A percentile compares a stretch with the other conserved stretches of the same genome.
Evolutionary conservation across 2,113 vertebrate species (phyloP).

Genomic region (Odocoileus virginianus): DNA sequence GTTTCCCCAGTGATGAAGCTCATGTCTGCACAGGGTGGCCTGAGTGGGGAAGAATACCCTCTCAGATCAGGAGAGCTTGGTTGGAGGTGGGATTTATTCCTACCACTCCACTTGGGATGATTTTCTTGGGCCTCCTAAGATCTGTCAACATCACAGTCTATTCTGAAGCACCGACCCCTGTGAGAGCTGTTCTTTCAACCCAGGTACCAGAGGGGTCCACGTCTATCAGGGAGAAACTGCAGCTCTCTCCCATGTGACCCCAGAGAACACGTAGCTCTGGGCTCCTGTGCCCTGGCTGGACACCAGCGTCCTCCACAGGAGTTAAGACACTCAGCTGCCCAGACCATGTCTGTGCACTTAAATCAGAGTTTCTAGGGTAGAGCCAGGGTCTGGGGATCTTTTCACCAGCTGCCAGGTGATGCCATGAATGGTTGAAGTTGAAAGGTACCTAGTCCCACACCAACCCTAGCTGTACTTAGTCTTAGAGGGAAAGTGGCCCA

Average conservation of each 20-base stretch:
- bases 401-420: background rate
- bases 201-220: background rate
- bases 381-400: background rate
- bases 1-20: background rate
- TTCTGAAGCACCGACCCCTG: background rate
- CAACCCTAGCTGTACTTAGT: background rate
- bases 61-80: background rate
- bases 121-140: background rate
- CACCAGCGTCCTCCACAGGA: no score
- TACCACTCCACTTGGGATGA: rapidly evolving
- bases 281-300: background rate
- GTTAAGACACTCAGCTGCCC: background rate
- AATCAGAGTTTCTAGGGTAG: background rate
- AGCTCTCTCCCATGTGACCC: background rate
- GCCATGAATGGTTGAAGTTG: background rate
- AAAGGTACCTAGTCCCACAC: background rate
- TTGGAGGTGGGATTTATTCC: no score
- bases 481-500: background rate
- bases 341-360: background rate
- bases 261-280: background rate
- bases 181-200: background rate
- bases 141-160: rapidly evolving
- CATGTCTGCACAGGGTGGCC: background rate
- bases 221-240: background rate
- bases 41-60: background rate